Base-by-base conservation (phyloP, 2,797 vertebrate species). In the Mormyrops boulengeri region DNA sequence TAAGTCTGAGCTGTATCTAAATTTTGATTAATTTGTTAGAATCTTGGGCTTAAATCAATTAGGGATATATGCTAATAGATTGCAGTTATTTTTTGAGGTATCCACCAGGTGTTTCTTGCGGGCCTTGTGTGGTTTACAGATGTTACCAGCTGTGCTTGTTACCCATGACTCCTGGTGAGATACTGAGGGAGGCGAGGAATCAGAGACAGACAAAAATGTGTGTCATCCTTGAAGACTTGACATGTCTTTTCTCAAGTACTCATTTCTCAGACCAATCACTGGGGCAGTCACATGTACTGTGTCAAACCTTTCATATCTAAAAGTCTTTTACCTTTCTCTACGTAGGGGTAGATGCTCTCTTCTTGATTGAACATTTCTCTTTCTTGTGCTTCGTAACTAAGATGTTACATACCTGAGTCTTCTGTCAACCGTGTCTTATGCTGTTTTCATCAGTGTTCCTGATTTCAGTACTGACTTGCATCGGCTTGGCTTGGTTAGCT, bases 31-130 rank as follows among this genome's bases (percentile, higher is more conserved):
- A 87, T 50, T 30, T 38, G 52, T 41, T 14, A 41, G 50, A 87
- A 53, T 87, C 53, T 17, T 60, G 53, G 34, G 52, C 34, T 87
- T 87, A 87, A 60, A 87, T 87, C 34, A 87, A 38, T 87, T 38
- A 87, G 50, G 34, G 26, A 4, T 55, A 57, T 38, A 87, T 55
- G 53, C 53, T 60, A 3, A 53, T 57, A 87, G 19, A 34, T 60
- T 41, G 85, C 85, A 87, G 26, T 60, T 57, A 19, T 87, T 9
- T 60, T 87, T 41, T 87, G 52, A 50, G 6, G 49, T 52, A 22
- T 55, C 22, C 19, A 8, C 3, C 11, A 85, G 47, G 82, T 22
- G 19, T 52, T 50, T 26, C 44, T 19, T 84, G 44, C 49, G 9
- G 82, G 47, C 47, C 47, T 26, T 85, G 44, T 85, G 82, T 85